These are phyloP conservation scores for Ceraclea dissimilis DNA, from an alignment of 2,888 invertebrate genomes.

Conservation along the genomic window DNA sequence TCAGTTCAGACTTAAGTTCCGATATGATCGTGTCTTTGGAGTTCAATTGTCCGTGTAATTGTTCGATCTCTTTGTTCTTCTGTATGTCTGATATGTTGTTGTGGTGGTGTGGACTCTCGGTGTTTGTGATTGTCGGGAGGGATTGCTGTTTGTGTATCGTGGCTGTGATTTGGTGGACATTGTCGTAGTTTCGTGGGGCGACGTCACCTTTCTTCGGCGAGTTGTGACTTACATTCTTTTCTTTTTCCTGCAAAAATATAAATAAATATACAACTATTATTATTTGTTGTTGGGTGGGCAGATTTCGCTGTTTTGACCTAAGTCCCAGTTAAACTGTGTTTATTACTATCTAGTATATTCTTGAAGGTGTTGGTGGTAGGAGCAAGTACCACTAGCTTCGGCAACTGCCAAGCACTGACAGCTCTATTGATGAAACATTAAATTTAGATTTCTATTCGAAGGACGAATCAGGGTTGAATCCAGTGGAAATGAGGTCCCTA, in stretches of 20 bases:
- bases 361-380: no score
- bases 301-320: no score
- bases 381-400: no score
- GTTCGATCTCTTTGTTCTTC: constrained; percentile 33
- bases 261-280: constrained; percentile 8
- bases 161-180: constrained; percentile 29
- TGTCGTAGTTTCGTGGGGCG: constrained; percentile 40
- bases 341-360: no score
- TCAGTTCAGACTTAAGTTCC: constrained; percentile 56
- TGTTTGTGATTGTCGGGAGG: constrained; percentile 29
- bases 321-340: no score
- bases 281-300: no score
- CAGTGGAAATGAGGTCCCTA: no score
- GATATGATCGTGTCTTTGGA: constrained; percentile 58
- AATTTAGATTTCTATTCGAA: no score
- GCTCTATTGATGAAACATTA: no score
- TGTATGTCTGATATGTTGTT: constrained; percentile 8
- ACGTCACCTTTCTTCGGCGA: constrained; percentile 37
- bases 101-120: constrained; percentile 21
- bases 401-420: no score
- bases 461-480: no score
- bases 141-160: constrained; percentile 31
- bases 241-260: constrained; percentile 6
- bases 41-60: constrained; percentile 49
- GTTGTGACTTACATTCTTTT: constrained; percentile 12